Conservation (phyloP, 2,888 invertebrate genomes). For the Himalopsyche kuldschensis region DNA sequence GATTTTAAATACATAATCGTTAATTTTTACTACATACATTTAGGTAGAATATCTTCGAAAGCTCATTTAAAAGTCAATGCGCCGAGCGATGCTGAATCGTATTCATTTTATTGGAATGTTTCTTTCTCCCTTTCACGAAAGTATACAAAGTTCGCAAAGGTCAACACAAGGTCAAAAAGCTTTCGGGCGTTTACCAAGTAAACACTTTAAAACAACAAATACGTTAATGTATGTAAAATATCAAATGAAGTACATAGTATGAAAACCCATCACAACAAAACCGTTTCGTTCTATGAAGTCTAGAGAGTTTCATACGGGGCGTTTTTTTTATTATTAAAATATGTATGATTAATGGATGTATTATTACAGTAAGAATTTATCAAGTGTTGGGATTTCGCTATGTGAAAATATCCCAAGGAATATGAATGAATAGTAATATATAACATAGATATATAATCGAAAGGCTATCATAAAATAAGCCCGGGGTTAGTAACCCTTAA, state of each 20-base stretch:
- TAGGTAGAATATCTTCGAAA: too few species aligned
- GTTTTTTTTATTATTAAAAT: not conserved
- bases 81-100: not conserved
- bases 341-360: not conserved
- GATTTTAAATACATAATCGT: too few species aligned
- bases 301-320: not conserved
- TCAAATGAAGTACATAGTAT: not conserved
- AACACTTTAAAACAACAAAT: not conserved
- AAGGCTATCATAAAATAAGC: not conserved
- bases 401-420: too few species aligned
- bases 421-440: not conserved
- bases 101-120: not conserved
- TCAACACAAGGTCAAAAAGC: not conserved
- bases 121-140: not conserved
- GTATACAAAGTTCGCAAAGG: not conserved
- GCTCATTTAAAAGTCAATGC: too few species aligned
- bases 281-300: not conserved
- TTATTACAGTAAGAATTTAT: not conserved
- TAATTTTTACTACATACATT: too few species aligned
- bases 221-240: not conserved
- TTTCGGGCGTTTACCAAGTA: not conserved
- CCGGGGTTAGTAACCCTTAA: not conserved
- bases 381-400: not conserved
- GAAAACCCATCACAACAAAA: not conserved
- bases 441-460: not conserved